Conservation (phyloP, 2,888 invertebrate genomes). For the Octonoba sinensis region DNA sequence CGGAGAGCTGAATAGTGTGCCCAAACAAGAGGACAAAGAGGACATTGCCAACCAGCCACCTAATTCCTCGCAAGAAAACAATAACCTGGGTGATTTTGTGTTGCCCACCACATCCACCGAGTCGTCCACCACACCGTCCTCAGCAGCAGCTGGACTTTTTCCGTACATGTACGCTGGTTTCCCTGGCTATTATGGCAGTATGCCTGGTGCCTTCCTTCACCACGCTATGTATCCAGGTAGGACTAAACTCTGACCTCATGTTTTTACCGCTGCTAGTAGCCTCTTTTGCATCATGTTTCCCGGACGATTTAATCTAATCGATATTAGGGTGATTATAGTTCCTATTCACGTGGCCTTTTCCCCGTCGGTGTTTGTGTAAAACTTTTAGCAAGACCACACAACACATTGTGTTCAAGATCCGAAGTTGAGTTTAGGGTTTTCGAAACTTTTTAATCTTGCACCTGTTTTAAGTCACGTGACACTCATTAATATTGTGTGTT, state of each 20-base stretch:
- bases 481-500: too few relatives aligned
- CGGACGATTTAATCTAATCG: too few relatives aligned
- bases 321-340: conserved; percentile 12
- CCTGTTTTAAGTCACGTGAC: too few relatives aligned
- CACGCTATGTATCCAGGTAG: conserved; percentile 74
- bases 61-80: conserved; percentile 68
- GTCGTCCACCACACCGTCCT: conserved; percentile 21
- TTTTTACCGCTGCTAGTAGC: conserved; percentile 7
- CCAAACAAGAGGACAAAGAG: conserved; percentile 42
- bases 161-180: conserved; percentile 72
- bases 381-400: too few relatives aligned
- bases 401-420: too few relatives aligned
- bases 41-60: conserved; percentile 23
- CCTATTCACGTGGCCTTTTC: conserved; percentile 1
- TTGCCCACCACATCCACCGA: conserved; percentile 30
- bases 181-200: conserved; percentile 69
- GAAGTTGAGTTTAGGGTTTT: too few relatives aligned
- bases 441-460: too few relatives aligned
- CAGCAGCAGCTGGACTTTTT: conserved; percentile 68
- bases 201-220: conserved; percentile 74
- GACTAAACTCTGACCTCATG: conserved; percentile 64
- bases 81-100: conserved; percentile 34
- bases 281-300: background rate
- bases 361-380: too few relatives aligned
- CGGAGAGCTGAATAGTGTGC: conserved; percentile 15